Percentiles rank a stretch among this genome's conserved stretches.
Conservation (phyloP, 2,888 invertebrate genomes). For the Sinhomidia bicolor region DNA sequence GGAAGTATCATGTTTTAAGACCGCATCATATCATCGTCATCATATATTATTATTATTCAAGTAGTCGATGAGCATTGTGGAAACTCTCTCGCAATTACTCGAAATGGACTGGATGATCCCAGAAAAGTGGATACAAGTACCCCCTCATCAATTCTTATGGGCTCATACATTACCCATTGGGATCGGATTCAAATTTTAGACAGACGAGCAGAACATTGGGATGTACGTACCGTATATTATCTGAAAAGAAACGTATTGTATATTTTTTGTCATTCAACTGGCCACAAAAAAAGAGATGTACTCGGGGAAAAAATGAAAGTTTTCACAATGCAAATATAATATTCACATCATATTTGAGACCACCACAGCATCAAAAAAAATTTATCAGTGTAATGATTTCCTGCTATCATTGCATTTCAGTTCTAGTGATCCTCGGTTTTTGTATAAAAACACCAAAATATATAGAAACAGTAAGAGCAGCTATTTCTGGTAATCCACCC, state of each 20-base stretch:
- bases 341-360: slow-evolving; percentile 30
- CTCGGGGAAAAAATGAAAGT: slow-evolving; percentile 35
- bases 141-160: slow-evolving; percentile 67
- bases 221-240: neutral
- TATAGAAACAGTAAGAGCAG: neutral
- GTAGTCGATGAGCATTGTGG: slow-evolving; percentile 42
- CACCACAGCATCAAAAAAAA: slow-evolving; percentile 3
- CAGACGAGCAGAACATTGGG: neutral
- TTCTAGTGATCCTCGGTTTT: neutral
- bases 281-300: slow-evolving; percentile 52
- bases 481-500: slow-evolving; percentile 32
- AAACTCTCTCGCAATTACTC: slow-evolving; percentile 63
- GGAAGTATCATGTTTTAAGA: slow-evolving; percentile 58
- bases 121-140: slow-evolving; percentile 68
- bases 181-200: slow-evolving; percentile 54
- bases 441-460: neutral
- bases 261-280: slow-evolving; percentile 32
- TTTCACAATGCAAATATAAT: slow-evolving; percentile 65
- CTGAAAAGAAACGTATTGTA: too few relatives aligned
- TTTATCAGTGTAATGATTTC: neutral
- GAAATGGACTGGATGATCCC: slow-evolving; percentile 68
- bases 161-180: slow-evolving; percentile 68
- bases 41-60: slow-evolving; percentile 54
- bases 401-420: neutral
- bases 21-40: slow-evolving; percentile 61